Evolutionary conservation across 2,888 invertebrate species (phyloP), one percentile per base, ranked within the genome.

Genomic region (Phortica okadai): DNA sequence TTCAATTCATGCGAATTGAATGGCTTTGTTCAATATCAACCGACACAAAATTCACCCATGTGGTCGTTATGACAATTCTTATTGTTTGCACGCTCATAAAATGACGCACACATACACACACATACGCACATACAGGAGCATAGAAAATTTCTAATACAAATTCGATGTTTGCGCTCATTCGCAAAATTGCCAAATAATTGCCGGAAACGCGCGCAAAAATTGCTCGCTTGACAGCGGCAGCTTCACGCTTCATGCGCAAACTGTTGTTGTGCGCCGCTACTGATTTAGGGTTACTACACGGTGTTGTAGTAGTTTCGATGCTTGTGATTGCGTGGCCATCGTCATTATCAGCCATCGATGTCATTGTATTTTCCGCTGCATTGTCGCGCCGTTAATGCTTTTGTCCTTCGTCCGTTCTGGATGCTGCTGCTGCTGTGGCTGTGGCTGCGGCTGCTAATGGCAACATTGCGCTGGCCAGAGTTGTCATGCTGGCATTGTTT

Each of bases 161-260:
- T 83, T 81, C 82, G 84, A 84, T 82, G 81, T 82, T 82, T 82
- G 84, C 79, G 83, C 81, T 83, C 83, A 84, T 84, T 87, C 81
- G 54, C 54, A 81, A 89, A 89, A 90, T 88, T 84, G 88, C 77
- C 85, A 87, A 87, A 89, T 90, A 90, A 88, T 87, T 89, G 85
- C 80, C 80, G 77, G 78, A 77, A 82, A 81, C 79, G 77, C 76
- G 76, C 73, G 64, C 74, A 56, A 33, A 41, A 73, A 59, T 11
- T 44, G 16, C 25, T 16, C 25, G 70, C 25, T 70, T 54, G 70
- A 54, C 21, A 50, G 50, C 50, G 44, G 16, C 59, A 58, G 56
- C 69, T 11, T 56, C 33, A 66, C n/a, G 21, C 11, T 10, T 25
- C 33, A 25, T 62, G 50, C 62, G n/a, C 62, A 62, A 50, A 50